phyloP scores from a whole-genome alignment of 1,140 invertebrate genomes.

The Gonioctena quinquepunctata region DNA sequence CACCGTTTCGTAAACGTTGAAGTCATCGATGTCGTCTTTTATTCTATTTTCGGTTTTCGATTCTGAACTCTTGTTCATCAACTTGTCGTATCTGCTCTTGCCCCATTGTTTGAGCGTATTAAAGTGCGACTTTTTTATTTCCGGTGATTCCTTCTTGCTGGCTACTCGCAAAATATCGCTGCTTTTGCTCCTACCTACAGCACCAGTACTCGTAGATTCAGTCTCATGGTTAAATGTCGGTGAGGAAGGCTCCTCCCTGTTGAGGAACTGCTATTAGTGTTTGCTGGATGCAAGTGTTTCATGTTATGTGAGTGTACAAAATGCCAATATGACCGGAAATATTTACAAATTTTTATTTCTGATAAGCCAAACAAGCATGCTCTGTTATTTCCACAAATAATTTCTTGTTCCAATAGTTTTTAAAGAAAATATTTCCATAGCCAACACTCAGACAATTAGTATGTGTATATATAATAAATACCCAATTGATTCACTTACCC shows the following conservation, averaged over 20 bases:
- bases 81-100: conserved; percentile 72
- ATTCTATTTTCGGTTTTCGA: conserved; percentile 34
- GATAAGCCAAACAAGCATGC: conserved; percentile 20
- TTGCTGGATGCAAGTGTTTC: conserved; percentile 18
- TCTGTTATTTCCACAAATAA: conserved; percentile 8
- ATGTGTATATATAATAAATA: neutral
- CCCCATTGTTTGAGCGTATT: conserved; percentile 84
- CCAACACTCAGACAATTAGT: conserved; percentile 7
- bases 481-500: conserved; percentile 64
- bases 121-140: conserved; percentile 73
- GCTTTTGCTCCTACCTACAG: conserved; percentile 62
- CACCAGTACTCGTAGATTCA: conserved; percentile 24
- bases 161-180: conserved; percentile 65
- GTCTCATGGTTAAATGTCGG: conserved; percentile 32
- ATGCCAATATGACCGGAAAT: conserved; percentile 17
- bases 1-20: conserved; percentile 68
- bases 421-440: conserved; percentile 11
- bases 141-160: conserved; percentile 61
- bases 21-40: conserved; percentile 58
- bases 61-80: conserved; percentile 63
- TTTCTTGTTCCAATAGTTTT: neutral
- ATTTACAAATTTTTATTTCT: conserved; percentile 13
- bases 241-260: conserved; percentile 44
- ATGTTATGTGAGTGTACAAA: conserved; percentile 15
- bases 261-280: conserved; percentile 29